Evolutionary conservation across 2,888 invertebrate species (phyloP).

Genomic region (Drosophila anomelani): DNA sequence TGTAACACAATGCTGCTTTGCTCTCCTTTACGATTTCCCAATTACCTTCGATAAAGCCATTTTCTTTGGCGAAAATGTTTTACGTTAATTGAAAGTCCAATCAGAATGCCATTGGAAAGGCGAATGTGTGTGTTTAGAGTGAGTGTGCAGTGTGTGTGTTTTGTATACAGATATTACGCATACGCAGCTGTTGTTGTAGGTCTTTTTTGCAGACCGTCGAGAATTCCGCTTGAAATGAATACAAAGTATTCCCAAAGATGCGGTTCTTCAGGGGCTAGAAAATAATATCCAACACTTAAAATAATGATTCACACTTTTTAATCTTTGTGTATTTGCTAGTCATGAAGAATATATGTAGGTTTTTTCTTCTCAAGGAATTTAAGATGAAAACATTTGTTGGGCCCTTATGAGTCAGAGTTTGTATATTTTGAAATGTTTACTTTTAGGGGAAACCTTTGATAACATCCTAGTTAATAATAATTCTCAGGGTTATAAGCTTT

Average conservation of each 20-base stretch:
- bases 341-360: background rate
- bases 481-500: too few species aligned
- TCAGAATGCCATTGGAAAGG: slow-evolving; percentile 21
- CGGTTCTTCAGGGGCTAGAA: background rate
- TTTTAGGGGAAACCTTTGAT: too few species aligned
- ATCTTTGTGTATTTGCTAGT: background rate
- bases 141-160: slow-evolving; percentile 3
- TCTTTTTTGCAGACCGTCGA: slow-evolving; percentile 43
- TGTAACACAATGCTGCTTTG: slow-evolving; percentile 25
- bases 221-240: slow-evolving; percentile 4
- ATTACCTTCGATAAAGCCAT: background rate
- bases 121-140: slow-evolving; percentile 11
- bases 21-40: background rate
- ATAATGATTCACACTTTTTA: background rate
- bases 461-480: too few species aligned
- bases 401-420: background rate
- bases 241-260: slow-evolving; percentile 2
- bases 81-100: slow-evolving; percentile 74
- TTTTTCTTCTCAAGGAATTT: background rate
- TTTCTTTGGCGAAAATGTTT: slow-evolving; percentile 74
- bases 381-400: background rate
- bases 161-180: slow-evolving; percentile 23
- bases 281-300: background rate
- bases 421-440: background rate
- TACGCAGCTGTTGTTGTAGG: slow-evolving; percentile 74